phyloP scores from a whole-genome alignment of 2,797 vertebrate species.

The Bucorvus abyssinicus region DNA sequence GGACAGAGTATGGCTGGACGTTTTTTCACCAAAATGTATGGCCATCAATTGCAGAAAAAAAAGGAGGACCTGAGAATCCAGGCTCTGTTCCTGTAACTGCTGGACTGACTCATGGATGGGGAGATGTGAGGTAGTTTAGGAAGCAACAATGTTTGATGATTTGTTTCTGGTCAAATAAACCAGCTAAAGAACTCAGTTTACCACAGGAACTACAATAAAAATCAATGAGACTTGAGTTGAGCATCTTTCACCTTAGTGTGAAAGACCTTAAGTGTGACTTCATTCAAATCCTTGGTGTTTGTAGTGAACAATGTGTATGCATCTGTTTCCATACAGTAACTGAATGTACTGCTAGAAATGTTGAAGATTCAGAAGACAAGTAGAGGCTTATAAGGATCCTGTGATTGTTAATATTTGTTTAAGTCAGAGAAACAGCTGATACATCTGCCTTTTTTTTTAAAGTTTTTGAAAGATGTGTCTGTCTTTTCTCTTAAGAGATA shows the following conservation, averaged over 20 bases:
- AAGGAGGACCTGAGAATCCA: not conserved
- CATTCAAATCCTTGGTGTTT: not conserved
- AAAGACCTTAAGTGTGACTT: not conserved
- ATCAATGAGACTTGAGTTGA: not conserved
- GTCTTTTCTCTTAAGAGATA: not conserved
- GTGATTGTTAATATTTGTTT: not conserved
- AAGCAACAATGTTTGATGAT: not conserved
- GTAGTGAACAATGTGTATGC: not conserved
- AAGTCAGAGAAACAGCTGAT: not conserved
- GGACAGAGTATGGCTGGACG: not conserved
- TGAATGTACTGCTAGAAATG: not conserved
- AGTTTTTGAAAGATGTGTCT: not conserved
- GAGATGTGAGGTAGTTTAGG: not conserved
- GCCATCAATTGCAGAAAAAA: not conserved
- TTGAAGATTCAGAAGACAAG: not conserved
- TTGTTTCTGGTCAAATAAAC: not conserved
- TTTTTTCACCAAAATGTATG: not conserved
- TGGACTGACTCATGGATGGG: accelerated
- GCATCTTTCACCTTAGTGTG: not conserved
- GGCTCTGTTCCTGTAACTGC: not conserved
- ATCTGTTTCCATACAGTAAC: not conserved
- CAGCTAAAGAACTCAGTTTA: not conserved
- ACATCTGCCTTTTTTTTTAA: not conserved
- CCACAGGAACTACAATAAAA: not conserved
- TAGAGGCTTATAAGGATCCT: not conserved